Conservation (phyloP, 2,797 vertebrate genomes). For the Toxotes lorentzi region DNA sequence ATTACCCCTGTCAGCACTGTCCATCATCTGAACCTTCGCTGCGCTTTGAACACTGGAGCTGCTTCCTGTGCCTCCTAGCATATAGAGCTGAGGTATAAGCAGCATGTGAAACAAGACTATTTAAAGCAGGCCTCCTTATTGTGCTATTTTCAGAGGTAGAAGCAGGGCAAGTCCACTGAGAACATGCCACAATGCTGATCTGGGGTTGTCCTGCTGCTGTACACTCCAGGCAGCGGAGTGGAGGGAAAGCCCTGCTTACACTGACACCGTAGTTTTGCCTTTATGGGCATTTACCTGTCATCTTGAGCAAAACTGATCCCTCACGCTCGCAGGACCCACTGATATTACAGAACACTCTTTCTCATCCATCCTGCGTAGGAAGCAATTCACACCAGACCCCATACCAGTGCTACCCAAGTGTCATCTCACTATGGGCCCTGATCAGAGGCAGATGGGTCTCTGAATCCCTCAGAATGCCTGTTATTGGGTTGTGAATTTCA, state of each 20-base stretch:
- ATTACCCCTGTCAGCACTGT: constrained; percentile 68
- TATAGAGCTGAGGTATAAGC: constrained; percentile 52
- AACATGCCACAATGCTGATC: constrained; percentile 67
- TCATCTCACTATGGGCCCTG: constrained; percentile 57
- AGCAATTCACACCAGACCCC: constrained; percentile 62
- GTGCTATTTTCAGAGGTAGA: constrained; percentile 83
- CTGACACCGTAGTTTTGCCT: constrained; percentile 23
- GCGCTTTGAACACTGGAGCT: constrained; percentile 14
- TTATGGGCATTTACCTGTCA: constrained; percentile 31
- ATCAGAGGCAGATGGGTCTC: constrained; percentile 69
- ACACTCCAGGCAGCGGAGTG: constrained; percentile 21
- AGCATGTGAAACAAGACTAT: constrained; percentile 62
- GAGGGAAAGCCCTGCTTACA: constrained; percentile 52
- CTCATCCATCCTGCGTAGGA: constrained; percentile 54
- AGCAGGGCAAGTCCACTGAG: constrained; percentile 78
- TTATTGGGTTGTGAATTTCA: constrained; percentile 67
- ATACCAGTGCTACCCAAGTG: constrained; percentile 57
- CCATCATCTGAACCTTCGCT: constrained; percentile 63
- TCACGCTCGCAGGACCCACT: not conserved
- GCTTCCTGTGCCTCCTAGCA: constrained; percentile 38
- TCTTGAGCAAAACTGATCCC: constrained; percentile 7
- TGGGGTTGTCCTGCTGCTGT: constrained; percentile 58
- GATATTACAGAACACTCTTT: constrained; percentile 16
- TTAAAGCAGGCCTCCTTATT: constrained; percentile 78
- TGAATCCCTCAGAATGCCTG: constrained; percentile 66